Percentiles rank a stretch among this genome's conserved stretches.
phyloP scores from a whole-genome alignment of 2,797 vertebrate genomes.

The Amblyraja radiata region DNA sequence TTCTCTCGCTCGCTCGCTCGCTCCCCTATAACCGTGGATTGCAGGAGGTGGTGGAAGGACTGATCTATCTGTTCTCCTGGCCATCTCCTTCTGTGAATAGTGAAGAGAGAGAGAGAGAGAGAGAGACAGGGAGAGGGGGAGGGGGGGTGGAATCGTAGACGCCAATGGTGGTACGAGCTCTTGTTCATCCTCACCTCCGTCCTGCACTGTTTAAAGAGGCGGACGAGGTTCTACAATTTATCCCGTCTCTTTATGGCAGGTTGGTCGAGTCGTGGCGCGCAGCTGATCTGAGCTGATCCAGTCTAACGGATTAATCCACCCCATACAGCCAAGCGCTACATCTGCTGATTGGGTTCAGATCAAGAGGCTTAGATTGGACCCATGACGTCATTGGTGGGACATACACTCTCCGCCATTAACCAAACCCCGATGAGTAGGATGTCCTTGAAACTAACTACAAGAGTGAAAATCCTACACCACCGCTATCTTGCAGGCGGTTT shows the following conservation, averaged over 20 bases:
- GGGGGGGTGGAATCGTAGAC: background rate
- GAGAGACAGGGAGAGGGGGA: too few relatives aligned
- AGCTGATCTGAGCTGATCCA: conserved; percentile 75
- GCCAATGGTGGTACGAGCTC: background rate
- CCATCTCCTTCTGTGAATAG: background rate
- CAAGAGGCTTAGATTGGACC: conserved; percentile 94
- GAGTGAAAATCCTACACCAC: conserved; percentile 69
- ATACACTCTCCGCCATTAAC: conserved; percentile 78
- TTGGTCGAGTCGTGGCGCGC: conserved; percentile 58
- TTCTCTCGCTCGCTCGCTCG: too few relatives aligned
- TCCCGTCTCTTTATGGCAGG: conserved; percentile 62
- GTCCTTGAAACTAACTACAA: conserved; percentile 85
- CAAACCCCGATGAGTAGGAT: conserved; percentile 93
- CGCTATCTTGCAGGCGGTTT: conserved; percentile 13
- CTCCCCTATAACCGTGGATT: conserved; percentile 12
- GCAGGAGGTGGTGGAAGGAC: background rate
- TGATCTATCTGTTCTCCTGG: conserved; percentile 15
- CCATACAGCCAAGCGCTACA: conserved; percentile 71
- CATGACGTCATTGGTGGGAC: conserved; percentile 93
- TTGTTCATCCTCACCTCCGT: background rate
- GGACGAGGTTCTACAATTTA: conserved; percentile 60
- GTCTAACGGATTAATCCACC: conserved; percentile 73
- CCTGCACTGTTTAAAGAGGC: conserved; percentile 49
- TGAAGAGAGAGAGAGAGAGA: background rate
- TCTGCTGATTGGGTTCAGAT: conserved; percentile 84